Evolutionary conservation across 2,113 vertebrate genomes (phyloP), one percentile per base, ranked within the genome.

Genomic region (Oriolus oriolus): DNA sequence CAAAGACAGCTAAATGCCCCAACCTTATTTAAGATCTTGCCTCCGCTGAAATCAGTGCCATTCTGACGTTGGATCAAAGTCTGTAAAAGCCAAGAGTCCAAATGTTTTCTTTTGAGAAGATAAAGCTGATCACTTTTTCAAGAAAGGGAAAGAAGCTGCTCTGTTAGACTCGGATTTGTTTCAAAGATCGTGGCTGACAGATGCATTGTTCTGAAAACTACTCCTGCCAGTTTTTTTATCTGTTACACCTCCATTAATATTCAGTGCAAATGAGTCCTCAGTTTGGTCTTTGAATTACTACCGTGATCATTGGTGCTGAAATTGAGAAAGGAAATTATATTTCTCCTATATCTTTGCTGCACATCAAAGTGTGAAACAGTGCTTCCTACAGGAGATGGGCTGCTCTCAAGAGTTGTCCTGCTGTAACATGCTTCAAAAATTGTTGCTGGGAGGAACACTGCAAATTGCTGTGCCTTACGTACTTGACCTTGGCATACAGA

Each of bases 161-260:
- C 88, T 39, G 26, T 89, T 74, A 88, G 79, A 60, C 85, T 95
- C 95, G 93, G 90, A 94, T 92, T 96, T 96, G 82, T 97, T 97
- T 96, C 87, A 95, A 94, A 95, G 82, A 89, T 87, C 20, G 41
- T 95, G 56, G 86, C 90, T 92, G 94, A 65, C 90, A 95, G 88
- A 84, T 93, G 71, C 76, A 96, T 97, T 97, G 92, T 94, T 95
- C 88, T 87, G 88, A 91, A 96, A 94, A 96, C 92, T 97, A 33
- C 47, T 95, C 61, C 92, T 92, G 93, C 41, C 87, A 63, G 60
- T 69, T 73, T 80, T 94, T 95, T 87, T 30, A 81, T 94, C 88
- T 91, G 23, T 97, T 93, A 94, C 64, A 95, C 85, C 84, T 85
- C 65, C 91, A 95, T 96, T 97, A 97, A 95, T 94, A 97, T 91